Conservation (phyloP, 2,113 vertebrate genomes). For the Clarias magur region DNA sequence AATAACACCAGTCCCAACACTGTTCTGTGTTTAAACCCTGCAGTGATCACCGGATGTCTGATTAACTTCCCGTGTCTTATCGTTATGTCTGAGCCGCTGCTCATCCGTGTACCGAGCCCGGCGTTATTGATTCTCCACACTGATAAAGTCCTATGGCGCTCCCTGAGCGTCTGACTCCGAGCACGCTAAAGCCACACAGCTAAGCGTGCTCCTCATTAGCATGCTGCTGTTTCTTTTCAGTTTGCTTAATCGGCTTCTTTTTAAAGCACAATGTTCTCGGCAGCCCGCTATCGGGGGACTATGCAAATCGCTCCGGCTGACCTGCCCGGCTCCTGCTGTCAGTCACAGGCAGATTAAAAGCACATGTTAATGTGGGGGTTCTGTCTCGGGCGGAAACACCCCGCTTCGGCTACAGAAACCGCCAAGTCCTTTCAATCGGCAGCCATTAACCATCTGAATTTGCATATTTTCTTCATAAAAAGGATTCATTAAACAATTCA, state of each 20-base stretch:
- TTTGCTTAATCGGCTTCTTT: constrained; percentile 12
- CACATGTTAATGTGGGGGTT: constrained; percentile 7
- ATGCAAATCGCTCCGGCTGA: constrained; percentile 14
- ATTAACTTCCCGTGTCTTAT: background rate
- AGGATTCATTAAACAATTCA: constrained; percentile 30
- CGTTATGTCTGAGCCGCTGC: background rate
- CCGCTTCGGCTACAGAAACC: background rate
- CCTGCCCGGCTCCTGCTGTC: constrained; percentile 17
- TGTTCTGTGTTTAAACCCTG: background rate
- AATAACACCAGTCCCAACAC: background rate
- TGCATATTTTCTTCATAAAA: constrained; percentile 26
- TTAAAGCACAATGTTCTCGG: constrained; percentile 12
- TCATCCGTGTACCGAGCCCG: background rate
- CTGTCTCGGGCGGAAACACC: constrained; percentile 9
- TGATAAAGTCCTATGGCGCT: background rate
- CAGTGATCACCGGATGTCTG: background rate
- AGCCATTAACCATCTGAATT: background rate
- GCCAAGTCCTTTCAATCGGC: background rate
- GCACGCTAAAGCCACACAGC: background rate
- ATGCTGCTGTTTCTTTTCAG: background rate
- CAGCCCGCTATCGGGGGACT: constrained; percentile 1
- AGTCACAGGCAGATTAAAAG: background rate
- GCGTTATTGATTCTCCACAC: background rate
- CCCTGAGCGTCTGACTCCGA: background rate
- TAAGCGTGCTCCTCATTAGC: background rate